These are phyloP conservation scores for Lepidochrysops patricia DNA, from an alignment of 2,888 invertebrate genomes.

Conservation along the genomic window DNA sequence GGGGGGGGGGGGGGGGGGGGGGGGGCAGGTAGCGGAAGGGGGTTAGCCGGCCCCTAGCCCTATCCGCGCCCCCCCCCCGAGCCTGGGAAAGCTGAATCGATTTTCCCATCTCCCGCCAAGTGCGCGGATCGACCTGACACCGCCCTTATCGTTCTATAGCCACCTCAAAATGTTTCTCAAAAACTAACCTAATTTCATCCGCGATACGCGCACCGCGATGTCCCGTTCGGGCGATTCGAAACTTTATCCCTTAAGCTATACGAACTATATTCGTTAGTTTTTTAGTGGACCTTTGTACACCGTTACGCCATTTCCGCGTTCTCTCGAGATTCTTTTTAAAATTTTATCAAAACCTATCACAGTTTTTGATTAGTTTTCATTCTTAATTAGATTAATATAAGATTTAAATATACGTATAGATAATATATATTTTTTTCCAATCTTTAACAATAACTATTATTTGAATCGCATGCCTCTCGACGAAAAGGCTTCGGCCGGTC, in stretches of 20 bases:
- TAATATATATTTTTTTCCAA: conserved; percentile 68
- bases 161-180: conserved; percentile 53
- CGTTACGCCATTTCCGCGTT: conserved; percentile 28
- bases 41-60: conserved; percentile 17
- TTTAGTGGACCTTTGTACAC: conserved; percentile 20
- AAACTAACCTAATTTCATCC: conserved; percentile 52
- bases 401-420: conserved; percentile 74
- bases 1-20: conserved; percentile 19
- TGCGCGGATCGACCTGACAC: conserved; percentile 33
- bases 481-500: conserved; percentile 28
- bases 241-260: conserved; percentile 16
- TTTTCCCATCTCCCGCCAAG: conserved; percentile 39
- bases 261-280: conserved; percentile 15
- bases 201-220: conserved; percentile 26
- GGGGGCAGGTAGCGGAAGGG: conserved; percentile 20
- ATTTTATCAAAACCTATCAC: conserved; percentile 75
- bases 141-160: conserved; percentile 39
- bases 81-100: conserved; percentile 50
- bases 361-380: conserved; percentile 74
- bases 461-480: conserved; percentile 50
- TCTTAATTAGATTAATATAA: conserved; percentile 72
- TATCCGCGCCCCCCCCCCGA: conserved; percentile 21
- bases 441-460: conserved; percentile 72
- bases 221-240: conserved; percentile 19
- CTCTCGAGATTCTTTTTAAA: conserved; percentile 55